Base-by-base conservation (phyloP, 37 sponge, comb jelly and placozoan species). In the Petrosia ficiformis region DNA sequence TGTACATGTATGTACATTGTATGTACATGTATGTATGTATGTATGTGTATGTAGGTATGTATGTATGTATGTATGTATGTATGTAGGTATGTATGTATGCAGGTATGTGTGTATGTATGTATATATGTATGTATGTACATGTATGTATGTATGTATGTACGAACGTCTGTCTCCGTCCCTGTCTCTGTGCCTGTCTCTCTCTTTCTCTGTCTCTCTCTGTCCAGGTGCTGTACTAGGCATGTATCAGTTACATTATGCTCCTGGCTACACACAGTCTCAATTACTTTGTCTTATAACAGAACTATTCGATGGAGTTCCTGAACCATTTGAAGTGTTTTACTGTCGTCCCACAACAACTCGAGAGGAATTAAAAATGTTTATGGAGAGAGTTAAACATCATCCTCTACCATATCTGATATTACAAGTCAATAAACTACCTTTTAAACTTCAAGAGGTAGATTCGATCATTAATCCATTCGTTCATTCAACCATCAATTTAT, bases 371-470 rank as follows among this genome's bases (percentile, higher is more conserved):
- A 39, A 41, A 21, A 80, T 91, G 57, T 91, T 91, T 37, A 61
- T 83, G 65, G 75, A 86, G 76, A 34, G 81, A 44, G 70, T 60
- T 26, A 44, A 34, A 35, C 73, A 58, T 26, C 52, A 80, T 21
- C 76, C 81, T 30, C 59, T 67, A 52, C 67, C 68, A 30, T 86
- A 80, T 56, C 74, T 86, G 16, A 72, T 89, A 36, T 54, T 91
- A 65, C 79, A 74, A 28, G 92, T 91, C 33, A 86, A 91, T 64
- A 40, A 57, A 41, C 80, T 91, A 24, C 81, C 83, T 8, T 82
- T 75, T 59, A 68, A 81, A 41, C 73, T 91, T 26, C 92, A 91
- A 38, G 92, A 91, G 87, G 92, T 90, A 22, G 1, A 71, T 21
- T n/a, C 3, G 22, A n/a, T n/a, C n/a, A 33, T 30, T 16, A n/a